phyloP scores from a whole-genome alignment of 1,140 invertebrate genomes.

The Zaprionus capensis region DNA sequence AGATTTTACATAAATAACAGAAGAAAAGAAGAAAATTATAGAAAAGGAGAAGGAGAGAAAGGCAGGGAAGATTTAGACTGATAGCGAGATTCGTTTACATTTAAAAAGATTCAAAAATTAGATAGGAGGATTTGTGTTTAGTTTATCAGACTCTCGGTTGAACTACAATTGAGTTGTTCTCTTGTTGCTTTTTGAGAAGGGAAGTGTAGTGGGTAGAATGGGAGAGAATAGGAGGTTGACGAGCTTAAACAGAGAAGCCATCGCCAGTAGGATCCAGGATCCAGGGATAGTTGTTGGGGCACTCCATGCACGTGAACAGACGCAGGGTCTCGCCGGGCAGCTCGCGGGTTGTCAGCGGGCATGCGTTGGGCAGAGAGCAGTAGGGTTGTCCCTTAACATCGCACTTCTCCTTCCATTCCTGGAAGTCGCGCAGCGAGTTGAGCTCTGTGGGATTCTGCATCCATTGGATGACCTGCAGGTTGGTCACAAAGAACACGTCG shows the following conservation, averaged over 20 bases:
- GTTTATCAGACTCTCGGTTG: constrained; percentile 84
- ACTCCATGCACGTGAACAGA: constrained; percentile 97
- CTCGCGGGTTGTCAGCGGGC: constrained; percentile 94
- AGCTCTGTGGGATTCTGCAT: constrained; percentile 98
- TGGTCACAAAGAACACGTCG: constrained; percentile 97
- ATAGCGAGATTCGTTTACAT: constrained; percentile 16
- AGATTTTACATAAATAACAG: constrained; percentile 52
- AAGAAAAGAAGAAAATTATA: constrained; percentile 18
- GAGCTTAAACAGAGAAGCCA: constrained; percentile 91
- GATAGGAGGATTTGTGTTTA: constrained; percentile 60
- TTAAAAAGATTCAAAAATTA: constrained; percentile 11
- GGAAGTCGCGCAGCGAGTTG: constrained; percentile 93
- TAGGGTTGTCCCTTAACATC: constrained; percentile 96
- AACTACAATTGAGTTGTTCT: constrained; percentile 81
- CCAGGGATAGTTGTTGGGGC: constrained; percentile 98
- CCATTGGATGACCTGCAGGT: constrained; percentile 98
- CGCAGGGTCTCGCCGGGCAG: constrained; percentile 95
- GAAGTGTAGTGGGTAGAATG: constrained; percentile 16
- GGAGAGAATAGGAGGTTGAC: constrained; percentile 8
- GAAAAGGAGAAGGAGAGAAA: constrained; percentile 1
- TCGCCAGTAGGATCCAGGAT: constrained; percentile 97
- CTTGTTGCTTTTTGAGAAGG: constrained; percentile 52
- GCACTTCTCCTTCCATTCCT: constrained; percentile 98
- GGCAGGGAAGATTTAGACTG: constrained; percentile 1
- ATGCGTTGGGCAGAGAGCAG: constrained; percentile 96